Evolutionary conservation across 2,888 invertebrate genomes (phyloP), one percentile per base, ranked within the genome.

Genomic region (Protodeltote pygarga): DNA sequence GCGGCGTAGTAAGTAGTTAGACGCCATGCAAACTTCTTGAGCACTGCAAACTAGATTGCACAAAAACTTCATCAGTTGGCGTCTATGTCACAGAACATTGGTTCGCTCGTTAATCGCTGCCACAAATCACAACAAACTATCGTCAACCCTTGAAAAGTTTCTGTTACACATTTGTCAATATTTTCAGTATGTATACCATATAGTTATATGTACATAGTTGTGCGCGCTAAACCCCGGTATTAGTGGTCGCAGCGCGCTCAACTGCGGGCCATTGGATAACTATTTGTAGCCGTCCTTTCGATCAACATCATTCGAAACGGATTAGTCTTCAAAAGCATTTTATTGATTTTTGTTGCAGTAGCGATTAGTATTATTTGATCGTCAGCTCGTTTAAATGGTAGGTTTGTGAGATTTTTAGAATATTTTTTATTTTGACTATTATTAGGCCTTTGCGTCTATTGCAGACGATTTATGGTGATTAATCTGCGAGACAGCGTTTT

Each of bases 281-380:
- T 42, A 57, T 64, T 57, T 61, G 61, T 42, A 49, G 29, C 32
- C 37, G 42, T 34, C 50, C 45, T 41, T 53, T 58, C 42, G 35
- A 54, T 57, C 60, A 66, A 51, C 38, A 51, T 55, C 54, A 65
- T 67, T 51, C 34, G 29, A 65, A 62, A 53, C 29, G 59, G 62
- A 62, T 67, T 67, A 67, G 49, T 50, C 33, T 53, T 37, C 21
- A 40, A 58, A 59, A 54, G 34, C 53, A 44, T 44, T 53, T 62
- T 58, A 53, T 58, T 45, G 39, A 41, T 55, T 63, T 63, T 27
- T 42, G 28, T 27, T 53, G 40, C 53, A 58, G 48, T 41, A 34
- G 37, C 38, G 20, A 11, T 24, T 15, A 13, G 29, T 15, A 11
- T 21, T 28, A 33, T 47, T 34, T 23, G 53, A 27, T 29, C 29